Percentiles rank a stretch among this genome's conserved stretches.
Conservation (phyloP, 2,888 invertebrate species). For the Athripsodes cinereus region DNA sequence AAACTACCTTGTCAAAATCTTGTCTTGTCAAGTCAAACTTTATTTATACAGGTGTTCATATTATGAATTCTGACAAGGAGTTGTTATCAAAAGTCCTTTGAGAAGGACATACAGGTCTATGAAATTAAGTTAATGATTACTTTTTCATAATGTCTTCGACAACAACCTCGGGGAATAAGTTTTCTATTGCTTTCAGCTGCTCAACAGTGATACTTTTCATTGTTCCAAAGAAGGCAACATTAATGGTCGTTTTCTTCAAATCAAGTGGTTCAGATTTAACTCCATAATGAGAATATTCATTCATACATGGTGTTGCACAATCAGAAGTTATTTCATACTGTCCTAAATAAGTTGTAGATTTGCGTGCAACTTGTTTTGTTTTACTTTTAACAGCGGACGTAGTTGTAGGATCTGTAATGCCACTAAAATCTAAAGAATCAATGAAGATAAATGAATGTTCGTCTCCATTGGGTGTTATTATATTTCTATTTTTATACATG, state of each 20-base stretch:
- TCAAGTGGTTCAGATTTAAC: slow-evolving; percentile 4
- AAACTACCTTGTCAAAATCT: too few relatives aligned
- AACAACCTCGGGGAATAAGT: background rate
- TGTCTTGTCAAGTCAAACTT: too few relatives aligned
- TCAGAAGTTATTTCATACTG: background rate
- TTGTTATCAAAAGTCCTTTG: too few relatives aligned
- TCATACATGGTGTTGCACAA: background rate
- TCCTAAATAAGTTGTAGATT: slow-evolving; percentile 43
- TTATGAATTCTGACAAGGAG: too few relatives aligned
- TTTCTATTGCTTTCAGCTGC: slow-evolving; percentile 8
- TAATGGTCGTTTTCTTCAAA: slow-evolving; percentile 8
- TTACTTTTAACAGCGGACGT: too few relatives aligned
- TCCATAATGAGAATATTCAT: slow-evolving; percentile 12
- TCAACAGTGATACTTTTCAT: slow-evolving; percentile 5
- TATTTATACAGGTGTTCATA: too few relatives aligned
- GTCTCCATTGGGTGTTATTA: background rate
- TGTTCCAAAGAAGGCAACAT: slow-evolving; percentile 2
- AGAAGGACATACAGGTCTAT: too few relatives aligned
- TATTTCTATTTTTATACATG: slow-evolving; percentile 1
- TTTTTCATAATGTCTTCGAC: background rate
- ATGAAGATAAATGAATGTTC: slow-evolving; percentile 3
- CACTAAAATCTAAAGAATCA: too few relatives aligned
- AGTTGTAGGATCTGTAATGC: too few relatives aligned
- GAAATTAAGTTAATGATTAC: too few relatives aligned
- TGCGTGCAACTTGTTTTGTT: slow-evolving; percentile 36